phyloP scores from a whole-genome alignment of 37 sponge, comb jelly and placozoan species.

The Dysidea cf. avara region DNA sequence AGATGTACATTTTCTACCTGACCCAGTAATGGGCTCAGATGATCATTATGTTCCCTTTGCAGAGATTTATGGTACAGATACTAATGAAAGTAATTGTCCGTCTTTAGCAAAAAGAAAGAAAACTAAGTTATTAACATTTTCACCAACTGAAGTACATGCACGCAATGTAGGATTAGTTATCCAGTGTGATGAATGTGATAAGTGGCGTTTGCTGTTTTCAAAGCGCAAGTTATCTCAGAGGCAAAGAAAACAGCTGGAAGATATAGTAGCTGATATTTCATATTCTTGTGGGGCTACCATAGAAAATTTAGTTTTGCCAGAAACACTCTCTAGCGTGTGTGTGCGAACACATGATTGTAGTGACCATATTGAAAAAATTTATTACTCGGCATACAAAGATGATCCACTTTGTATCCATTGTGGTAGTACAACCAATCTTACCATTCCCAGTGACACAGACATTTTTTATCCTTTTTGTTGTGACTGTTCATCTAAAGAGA shows the following conservation, averaged over 20 bases:
- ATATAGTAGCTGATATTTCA: not conserved
- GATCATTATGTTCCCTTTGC: constrained; percentile 29
- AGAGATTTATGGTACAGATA: not conserved
- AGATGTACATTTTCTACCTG: constrained; percentile 4
- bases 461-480: too few species aligned
- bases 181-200: constrained; percentile 36
- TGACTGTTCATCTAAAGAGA: too few species aligned
- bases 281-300: constrained; percentile 18
- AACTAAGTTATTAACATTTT: constrained; percentile 16
- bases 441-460: too few species aligned
- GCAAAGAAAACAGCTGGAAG: constrained; percentile 2
- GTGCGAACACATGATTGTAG: constrained; percentile 2
- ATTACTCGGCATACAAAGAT: not conserved
- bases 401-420: constrained; percentile 8
- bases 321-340: not conserved
- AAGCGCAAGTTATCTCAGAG: constrained; percentile 18
- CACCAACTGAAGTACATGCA: constrained; percentile 27
- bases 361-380: constrained; percentile 9
- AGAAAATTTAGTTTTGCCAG: constrained; percentile 4
- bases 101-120: constrained; percentile 2
- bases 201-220: constrained; percentile 36
- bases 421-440: constrained; percentile 6
- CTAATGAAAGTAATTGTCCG: constrained; percentile 12
- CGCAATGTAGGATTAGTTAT: constrained; percentile 10
- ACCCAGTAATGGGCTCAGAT: constrained; percentile 17